Conservation (phyloP, 2,888 invertebrate genomes). For the Scaptomyza caliginosa region DNA sequence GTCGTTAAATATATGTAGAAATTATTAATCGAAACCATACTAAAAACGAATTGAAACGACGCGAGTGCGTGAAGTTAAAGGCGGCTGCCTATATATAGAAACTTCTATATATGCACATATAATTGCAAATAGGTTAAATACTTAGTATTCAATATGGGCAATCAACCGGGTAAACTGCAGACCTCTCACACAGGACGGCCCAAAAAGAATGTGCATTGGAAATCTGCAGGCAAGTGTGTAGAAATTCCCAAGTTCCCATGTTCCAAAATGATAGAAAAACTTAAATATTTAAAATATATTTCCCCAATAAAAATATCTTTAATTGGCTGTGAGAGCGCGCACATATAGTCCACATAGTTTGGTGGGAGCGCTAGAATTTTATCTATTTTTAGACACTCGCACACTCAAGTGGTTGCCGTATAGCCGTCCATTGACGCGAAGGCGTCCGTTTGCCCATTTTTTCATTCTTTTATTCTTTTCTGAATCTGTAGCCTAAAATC, state of each 20-base stretch:
- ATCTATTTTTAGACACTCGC: conserved; percentile 81
- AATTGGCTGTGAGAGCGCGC: conserved; percentile 55
- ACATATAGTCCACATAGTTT: conserved; percentile 59
- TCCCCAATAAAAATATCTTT: conserved; percentile 33
- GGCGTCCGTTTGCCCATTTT: conserved; percentile 36
- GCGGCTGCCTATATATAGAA: conserved; percentile 69
- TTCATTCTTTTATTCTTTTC: conserved; percentile 20
- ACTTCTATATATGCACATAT: conserved; percentile 68
- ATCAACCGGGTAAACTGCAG: conserved; percentile 87
- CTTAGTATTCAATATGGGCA: conserved; percentile 85
- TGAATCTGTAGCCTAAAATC: conserved; percentile 67
- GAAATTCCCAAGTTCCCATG: conserved; percentile 1
- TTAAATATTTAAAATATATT: conserved; percentile 33
- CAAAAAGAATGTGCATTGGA: conserved; percentile 93
- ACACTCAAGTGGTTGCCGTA: conserved; percentile 82
- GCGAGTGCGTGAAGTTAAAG: conserved; percentile 55
- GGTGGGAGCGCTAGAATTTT: conserved; percentile 81
- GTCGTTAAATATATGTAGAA: conserved; percentile 12
- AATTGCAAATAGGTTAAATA: conserved; percentile 76
- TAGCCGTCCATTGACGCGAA: conserved; percentile 40
- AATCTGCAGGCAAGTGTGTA: conserved; percentile 89
- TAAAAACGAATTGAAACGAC: conserved; percentile 39
- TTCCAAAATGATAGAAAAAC: conserved; percentile 11
- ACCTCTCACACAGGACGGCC: conserved; percentile 85
- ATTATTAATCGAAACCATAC: conserved; percentile 35